phyloP scores from a whole-genome alignment of 2,888 invertebrate species.

The Dryocosmus kuriphilus region DNA sequence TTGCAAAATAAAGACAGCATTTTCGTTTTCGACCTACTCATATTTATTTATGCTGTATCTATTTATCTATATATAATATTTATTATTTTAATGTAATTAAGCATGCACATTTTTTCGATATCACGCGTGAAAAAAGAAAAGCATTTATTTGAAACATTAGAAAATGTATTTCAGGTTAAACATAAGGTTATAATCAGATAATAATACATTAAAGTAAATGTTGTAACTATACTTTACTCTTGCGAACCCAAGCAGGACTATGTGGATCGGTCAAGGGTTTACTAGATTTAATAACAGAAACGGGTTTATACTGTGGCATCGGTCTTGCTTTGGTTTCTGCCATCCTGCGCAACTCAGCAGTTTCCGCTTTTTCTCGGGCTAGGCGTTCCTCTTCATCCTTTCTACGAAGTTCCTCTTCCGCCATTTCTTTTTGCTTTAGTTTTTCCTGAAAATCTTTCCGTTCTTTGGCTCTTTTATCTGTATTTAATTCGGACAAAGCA shows the following conservation, averaged over 20 bases:
- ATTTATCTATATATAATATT: no score
- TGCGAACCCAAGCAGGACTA: constrained; percentile 78
- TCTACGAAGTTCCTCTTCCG: constrained; percentile 78
- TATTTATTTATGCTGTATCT: no score
- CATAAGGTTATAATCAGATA: no score
- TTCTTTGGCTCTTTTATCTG: constrained; percentile 82
- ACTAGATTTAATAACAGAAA: constrained; percentile 79
- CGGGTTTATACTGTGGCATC: constrained; percentile 79
- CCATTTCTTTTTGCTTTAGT: constrained; percentile 79
- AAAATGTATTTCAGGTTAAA: no score
- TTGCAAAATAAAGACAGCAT: no score
- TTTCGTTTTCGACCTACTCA: no score
- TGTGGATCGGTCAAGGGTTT: constrained; percentile 82
- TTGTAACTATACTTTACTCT: constrained; percentile 21
- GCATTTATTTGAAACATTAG: no score
- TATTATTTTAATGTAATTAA: no score
- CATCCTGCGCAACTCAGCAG: constrained; percentile 79
- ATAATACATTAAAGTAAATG: not conserved
- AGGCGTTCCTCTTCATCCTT: constrained; percentile 72
- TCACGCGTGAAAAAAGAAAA: no score
- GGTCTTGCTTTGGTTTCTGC: constrained; percentile 83
- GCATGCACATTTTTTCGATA: no score
- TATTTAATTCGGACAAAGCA: constrained; percentile 78
- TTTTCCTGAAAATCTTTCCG: constrained; percentile 81
- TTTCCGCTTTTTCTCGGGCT: constrained; percentile 78